These are phyloP conservation scores for Drosophila setifemur DNA, from an alignment of 1,140 invertebrate species.

Conservation along the genomic window DNA sequence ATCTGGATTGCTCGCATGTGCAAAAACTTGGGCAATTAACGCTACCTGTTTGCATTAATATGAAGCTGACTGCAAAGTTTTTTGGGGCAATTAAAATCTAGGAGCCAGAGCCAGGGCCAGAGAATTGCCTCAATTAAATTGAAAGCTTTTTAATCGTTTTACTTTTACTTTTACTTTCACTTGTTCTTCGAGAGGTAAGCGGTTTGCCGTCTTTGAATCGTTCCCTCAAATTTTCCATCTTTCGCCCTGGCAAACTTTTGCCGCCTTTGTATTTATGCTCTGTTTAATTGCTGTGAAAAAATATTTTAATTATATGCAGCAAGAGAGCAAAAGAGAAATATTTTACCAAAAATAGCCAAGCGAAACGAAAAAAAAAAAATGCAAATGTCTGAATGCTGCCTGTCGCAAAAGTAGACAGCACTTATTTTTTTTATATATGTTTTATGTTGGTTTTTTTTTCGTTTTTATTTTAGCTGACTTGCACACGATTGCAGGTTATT, in stretches of 20 bases:
- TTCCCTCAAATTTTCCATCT: constrained; percentile 8
- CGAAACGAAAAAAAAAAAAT: constrained; percentile 20
- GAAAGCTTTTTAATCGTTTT: constrained; percentile 45
- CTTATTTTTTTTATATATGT: too few species aligned
- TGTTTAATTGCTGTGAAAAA: constrained; percentile 56
- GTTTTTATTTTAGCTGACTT: constrained; percentile 18
- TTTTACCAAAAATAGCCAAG: constrained; percentile 27
- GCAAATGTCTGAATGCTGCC: constrained; percentile 16
- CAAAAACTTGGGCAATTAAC: constrained; percentile 37
- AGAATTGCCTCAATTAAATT: constrained; percentile 50
- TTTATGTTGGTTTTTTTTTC: too few species aligned
- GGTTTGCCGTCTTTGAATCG: constrained; percentile 14
- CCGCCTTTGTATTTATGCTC: constrained; percentile 22
- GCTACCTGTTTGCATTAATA: constrained; percentile 26
- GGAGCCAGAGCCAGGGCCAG: neutral
- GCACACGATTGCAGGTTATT: constrained; percentile 61
- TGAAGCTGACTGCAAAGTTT: constrained; percentile 23
- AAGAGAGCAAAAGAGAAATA: constrained; percentile 9
- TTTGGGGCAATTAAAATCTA: constrained; percentile 31
- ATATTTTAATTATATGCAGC: constrained; percentile 49
- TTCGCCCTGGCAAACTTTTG: constrained; percentile 17
- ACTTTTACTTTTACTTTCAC: constrained; percentile 22
- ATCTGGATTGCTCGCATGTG: constrained; percentile 13
- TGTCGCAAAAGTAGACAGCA: neutral
- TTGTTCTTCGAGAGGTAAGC: constrained; percentile 15